Conservation (phyloP, 1,140 invertebrate genomes). For the Gonioctena quinquepunctata region DNA sequence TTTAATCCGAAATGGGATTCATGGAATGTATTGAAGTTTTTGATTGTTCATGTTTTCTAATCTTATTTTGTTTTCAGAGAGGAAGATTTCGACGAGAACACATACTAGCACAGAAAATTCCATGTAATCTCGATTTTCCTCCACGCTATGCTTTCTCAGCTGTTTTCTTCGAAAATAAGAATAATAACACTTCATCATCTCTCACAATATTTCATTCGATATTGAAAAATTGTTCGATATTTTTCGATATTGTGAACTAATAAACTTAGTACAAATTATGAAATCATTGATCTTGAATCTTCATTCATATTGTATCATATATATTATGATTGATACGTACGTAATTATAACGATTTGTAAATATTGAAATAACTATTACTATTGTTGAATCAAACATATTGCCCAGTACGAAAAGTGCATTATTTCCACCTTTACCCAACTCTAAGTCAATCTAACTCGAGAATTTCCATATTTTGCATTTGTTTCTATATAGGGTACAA, state of each 20-base stretch:
- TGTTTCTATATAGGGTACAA: too few species aligned
- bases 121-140: not conserved
- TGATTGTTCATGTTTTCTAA: not conserved
- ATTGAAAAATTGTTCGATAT: not conserved
- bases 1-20: too few species aligned
- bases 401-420: too few species aligned
- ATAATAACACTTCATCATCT: not conserved
- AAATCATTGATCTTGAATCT: not conserved
- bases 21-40: too few species aligned
- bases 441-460: too few species aligned
- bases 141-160: constrained; percentile 12
- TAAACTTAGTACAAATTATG: not conserved
- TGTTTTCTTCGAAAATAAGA: constrained; percentile 6
- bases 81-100: constrained; percentile 50
- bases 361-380: constrained; percentile 3
- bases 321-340: not conserved
- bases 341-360: constrained; percentile 28
- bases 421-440: too few species aligned
- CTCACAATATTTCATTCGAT: not conserved
- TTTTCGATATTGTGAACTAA: not conserved
- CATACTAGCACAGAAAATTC: constrained; percentile 38
- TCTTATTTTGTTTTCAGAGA: constrained; percentile 37
- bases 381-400: constrained; percentile 26
- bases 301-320: not conserved
- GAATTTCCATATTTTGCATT: too few species aligned